These are phyloP conservation scores for Nannobrachium achirus DNA, from an alignment of 2,113 vertebrate genomes.

Conservation along the genomic window DNA sequence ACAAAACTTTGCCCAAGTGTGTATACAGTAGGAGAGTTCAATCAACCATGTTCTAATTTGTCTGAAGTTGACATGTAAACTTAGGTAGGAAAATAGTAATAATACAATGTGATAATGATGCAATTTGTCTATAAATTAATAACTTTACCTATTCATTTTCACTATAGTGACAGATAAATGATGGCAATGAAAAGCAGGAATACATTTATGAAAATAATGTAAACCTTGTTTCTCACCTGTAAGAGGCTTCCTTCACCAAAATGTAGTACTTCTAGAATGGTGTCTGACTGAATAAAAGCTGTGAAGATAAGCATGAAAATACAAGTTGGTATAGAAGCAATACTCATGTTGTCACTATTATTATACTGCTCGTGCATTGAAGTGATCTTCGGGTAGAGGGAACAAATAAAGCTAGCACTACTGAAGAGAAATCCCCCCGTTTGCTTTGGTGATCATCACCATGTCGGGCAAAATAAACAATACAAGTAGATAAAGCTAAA, in stretches of 20 bases:
- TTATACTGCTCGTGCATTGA: neutral
- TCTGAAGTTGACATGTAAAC: too few relatives aligned
- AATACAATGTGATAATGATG: too few relatives aligned
- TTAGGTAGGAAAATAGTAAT: neutral
- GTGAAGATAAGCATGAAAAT: conserved; percentile 51
- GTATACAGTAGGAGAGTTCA: neutral
- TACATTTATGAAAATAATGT: too few relatives aligned
- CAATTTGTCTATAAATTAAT: too few relatives aligned
- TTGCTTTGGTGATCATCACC: too few relatives aligned
- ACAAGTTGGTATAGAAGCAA: neutral
- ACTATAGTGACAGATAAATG: neutral
- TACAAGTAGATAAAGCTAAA: neutral
- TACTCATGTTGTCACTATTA: neutral
- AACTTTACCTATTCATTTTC: too few relatives aligned
- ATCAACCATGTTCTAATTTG: too few relatives aligned
- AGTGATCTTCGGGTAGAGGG: too few relatives aligned
- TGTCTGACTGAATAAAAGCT: conserved; percentile 98
- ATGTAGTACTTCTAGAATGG: conserved; percentile 96
- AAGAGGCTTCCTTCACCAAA: conserved; percentile 95
- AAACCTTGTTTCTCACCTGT: conserved; percentile 81
- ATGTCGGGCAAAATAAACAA: neutral
- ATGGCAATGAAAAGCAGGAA: neutral
- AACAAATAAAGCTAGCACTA: too few relatives aligned
- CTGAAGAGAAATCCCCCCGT: too few relatives aligned
- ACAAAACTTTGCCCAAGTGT: neutral